Percentiles rank a stretch among this genome's conserved stretches.
Conservation (phyloP, 2,888 invertebrate species). For the Apomyelois bistriatella region DNA sequence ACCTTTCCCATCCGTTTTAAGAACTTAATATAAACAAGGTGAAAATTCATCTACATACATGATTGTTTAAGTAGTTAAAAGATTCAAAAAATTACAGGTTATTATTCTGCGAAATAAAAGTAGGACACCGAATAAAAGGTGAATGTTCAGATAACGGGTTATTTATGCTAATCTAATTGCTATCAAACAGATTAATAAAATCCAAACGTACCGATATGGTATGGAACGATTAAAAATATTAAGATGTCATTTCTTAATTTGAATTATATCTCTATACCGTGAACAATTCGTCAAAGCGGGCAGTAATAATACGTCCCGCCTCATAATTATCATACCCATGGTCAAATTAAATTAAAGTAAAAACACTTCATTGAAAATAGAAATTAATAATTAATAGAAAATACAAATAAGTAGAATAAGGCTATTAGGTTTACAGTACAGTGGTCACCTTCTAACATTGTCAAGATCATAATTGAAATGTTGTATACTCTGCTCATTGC, state of each 20-base stretch:
- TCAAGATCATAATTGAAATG: no score
- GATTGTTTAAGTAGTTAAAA: neutral
- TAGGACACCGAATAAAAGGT: neutral
- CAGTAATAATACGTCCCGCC: no score
- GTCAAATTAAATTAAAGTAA: no score
- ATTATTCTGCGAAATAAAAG: neutral
- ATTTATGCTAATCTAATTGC: constrained; percentile 6
- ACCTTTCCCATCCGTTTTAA: no score
- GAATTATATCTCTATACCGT: neutral
- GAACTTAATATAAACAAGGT: no score
- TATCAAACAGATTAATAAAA: constrained; percentile 1
- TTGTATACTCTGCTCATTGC: no score
- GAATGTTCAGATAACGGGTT: constrained; percentile 7
- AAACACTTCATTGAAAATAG: no score
- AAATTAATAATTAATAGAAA: no score
- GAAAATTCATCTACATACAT: neutral
- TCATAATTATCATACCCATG: no score
- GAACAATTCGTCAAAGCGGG: neutral
- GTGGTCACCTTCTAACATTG: no score
- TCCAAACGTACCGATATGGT: constrained; percentile 1
- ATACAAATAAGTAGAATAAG: no score
- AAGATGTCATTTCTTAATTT: neutral
- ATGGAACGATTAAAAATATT: constrained; percentile 1
- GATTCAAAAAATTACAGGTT: neutral
- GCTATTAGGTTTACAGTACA: no score